Percentiles rank a stretch among this genome's conserved stretches.
Evolutionary conservation across 2,113 vertebrate species (phyloP).

Genomic region (Tachysurus fulvidraco): DNA sequence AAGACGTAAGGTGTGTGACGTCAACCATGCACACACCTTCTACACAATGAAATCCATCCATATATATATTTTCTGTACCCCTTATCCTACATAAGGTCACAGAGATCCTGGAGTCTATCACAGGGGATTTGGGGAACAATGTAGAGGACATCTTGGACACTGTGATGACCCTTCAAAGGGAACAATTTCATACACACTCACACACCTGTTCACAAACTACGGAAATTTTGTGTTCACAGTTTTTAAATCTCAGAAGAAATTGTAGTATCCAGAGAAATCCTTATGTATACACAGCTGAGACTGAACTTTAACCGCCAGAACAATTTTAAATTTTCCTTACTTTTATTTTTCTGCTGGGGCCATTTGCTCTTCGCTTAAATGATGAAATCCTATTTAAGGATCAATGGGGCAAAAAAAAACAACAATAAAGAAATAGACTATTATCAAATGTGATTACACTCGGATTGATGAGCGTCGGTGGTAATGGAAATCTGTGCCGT

Average conservation of each 20-base stretch:
- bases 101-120: too few species aligned
- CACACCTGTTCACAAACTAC: too few species aligned
- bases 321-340: slow-evolving; percentile 67
- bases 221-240: too few species aligned
- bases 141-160: too few species aligned
- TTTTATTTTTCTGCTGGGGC: slow-evolving; percentile 62
- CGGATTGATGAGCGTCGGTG: slow-evolving; percentile 61
- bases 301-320: not conserved
- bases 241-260: too few species aligned
- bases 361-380: slow-evolving; percentile 51
- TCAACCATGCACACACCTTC: not conserved
- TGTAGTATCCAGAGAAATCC: too few species aligned
- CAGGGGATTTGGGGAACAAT: too few species aligned
- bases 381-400: slow-evolving; percentile 71
- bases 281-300: too few species aligned
- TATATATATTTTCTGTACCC: too few species aligned
- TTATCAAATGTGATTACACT: slow-evolving; percentile 64
- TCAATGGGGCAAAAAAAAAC: slow-evolving; percentile 54
- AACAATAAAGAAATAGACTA: slow-evolving; percentile 53
- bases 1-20: not conserved
- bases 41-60: not conserved
- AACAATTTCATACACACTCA: too few species aligned
- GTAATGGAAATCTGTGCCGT: slow-evolving; percentile 69
- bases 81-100: too few species aligned
- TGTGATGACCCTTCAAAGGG: too few species aligned